phyloP scores from a whole-genome alignment of 2,113 vertebrate species.

The Petromus typicus region DNA sequence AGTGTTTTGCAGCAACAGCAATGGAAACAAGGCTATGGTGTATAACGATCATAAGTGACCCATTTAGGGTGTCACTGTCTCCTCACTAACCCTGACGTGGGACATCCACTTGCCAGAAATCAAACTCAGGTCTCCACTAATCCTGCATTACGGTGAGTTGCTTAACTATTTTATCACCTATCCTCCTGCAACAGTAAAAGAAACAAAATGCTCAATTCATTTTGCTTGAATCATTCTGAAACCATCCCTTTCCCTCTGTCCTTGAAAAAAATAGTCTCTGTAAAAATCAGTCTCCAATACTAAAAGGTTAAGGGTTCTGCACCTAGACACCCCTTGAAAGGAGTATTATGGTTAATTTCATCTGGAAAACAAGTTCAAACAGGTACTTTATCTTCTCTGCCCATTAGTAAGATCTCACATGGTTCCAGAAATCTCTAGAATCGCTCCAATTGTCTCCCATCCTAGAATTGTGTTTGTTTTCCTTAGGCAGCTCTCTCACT shows the following conservation, averaged over 20 bases:
- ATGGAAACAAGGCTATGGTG: background rate
- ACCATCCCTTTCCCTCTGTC: background rate
- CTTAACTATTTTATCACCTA: background rate
- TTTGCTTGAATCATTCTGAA: background rate
- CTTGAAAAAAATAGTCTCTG: background rate
- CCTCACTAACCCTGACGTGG: background rate
- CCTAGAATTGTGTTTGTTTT: constrained; percentile 38
- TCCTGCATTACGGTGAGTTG: background rate
- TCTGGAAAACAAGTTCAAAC: background rate
- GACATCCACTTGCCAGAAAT: background rate
- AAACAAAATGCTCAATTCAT: background rate
- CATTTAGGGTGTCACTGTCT: background rate
- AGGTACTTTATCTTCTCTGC: background rate
- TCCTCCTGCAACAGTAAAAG: background rate
- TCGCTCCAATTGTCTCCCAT: background rate
- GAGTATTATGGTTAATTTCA: constrained; percentile 13
- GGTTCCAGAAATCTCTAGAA: constrained; percentile 14
- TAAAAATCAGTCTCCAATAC: background rate
- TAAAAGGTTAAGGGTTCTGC: background rate
- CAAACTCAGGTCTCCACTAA: background rate
- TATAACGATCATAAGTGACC: background rate
- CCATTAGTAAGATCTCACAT: background rate
- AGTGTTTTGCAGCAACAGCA: background rate
- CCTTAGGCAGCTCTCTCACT: constrained; percentile 7
- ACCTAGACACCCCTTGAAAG: background rate